Evolutionary conservation across 2,797 vertebrate genomes (phyloP).

Genomic region (Ctenochaetus hawaiiensis): DNA sequence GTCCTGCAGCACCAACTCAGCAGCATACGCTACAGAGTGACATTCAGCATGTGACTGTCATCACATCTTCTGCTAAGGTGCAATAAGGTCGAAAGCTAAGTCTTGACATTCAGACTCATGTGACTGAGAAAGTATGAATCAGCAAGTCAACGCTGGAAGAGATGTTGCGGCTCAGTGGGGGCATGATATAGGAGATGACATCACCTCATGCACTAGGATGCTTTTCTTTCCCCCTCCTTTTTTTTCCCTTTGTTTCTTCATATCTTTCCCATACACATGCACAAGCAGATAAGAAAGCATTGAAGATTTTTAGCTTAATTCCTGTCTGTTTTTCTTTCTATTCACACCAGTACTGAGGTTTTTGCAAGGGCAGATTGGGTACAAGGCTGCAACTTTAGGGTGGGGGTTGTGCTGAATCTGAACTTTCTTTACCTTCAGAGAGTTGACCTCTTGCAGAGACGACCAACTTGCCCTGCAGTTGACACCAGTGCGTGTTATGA

Average conservation of each 20-base stretch:
- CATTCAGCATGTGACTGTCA: conserved; percentile 30
- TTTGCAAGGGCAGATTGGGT: background rate
- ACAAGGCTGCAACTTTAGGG: conserved; percentile 1
- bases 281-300: background rate
- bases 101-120: too few species aligned
- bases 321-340: background rate
- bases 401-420: conserved; percentile 8
- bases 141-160: background rate
- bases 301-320: background rate
- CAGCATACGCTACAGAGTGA: background rate
- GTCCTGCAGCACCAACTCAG: background rate
- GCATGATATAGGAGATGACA: background rate
- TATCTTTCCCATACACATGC: background rate
- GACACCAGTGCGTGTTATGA: conserved; percentile 47
- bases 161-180: background rate
- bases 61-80: conserved; percentile 18
- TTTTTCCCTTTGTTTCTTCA: conserved; percentile 1
- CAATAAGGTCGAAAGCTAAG: background rate
- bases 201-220: background rate
- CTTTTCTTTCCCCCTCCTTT: background rate
- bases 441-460: conserved; percentile 21
- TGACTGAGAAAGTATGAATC: conserved; percentile 33
- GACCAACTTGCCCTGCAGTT: conserved; percentile 29
- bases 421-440: conserved; percentile 17
- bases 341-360: background rate